Evolutionary conservation across 2,113 vertebrate species (phyloP).

Genomic region (Triplophysa rosa): DNA sequence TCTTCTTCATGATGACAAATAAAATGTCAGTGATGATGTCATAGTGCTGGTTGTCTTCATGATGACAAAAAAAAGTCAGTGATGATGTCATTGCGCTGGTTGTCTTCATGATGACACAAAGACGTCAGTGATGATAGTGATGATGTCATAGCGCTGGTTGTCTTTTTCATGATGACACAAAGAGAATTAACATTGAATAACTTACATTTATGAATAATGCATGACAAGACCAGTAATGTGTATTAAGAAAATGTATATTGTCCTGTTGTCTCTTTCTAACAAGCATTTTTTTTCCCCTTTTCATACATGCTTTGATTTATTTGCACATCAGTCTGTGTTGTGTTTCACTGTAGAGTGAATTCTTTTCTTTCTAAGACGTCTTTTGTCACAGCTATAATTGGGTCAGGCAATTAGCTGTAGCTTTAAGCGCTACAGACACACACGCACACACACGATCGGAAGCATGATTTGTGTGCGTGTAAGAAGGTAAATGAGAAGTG

Average conservation of each 20-base stretch:
- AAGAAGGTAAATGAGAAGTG: constrained; percentile 3
- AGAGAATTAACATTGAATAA: no score
- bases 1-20: neutral
- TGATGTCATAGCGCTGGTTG: no score
- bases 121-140: no score
- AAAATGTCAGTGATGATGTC: no score
- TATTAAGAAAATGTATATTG: neutral
- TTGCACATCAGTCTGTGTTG: neutral
- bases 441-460: neutral
- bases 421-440: constrained; percentile 3
- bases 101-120: no score
- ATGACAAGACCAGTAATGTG: no score
- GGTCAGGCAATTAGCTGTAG: constrained; percentile 36
- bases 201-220: no score
- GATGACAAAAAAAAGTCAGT: no score
- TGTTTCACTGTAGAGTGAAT: neutral
- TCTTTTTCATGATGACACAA: no score
- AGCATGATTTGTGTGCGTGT: neutral
- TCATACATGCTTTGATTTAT: neutral
- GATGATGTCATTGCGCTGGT: no score
- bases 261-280: neutral
- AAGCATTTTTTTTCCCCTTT: neutral
- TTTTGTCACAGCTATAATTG: constrained; percentile 35
- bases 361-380: neutral
- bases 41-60: no score